These are phyloP conservation scores for Phyllostomus hastatus DNA, from an alignment of 2,113 vertebrate species.

Conservation along the genomic window DNA sequence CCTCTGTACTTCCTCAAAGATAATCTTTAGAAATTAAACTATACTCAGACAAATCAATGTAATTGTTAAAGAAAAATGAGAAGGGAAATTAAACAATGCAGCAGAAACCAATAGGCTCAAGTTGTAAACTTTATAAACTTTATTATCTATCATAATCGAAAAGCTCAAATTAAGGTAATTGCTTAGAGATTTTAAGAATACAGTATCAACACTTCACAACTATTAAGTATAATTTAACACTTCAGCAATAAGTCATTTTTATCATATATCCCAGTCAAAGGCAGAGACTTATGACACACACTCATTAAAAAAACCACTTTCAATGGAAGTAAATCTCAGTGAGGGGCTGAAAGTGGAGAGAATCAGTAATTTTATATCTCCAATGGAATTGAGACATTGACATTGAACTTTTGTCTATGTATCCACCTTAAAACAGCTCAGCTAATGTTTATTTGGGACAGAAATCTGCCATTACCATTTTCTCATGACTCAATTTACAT, in stretches of 20 bases:
- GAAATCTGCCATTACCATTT: not conserved
- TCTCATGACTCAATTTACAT: not conserved
- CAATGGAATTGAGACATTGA: not conserved
- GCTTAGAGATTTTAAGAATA: not conserved
- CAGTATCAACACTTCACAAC: not conserved
- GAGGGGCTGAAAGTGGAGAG: fast-evolving
- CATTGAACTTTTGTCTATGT: not conserved
- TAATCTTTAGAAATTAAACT: not conserved
- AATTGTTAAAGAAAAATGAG: not conserved
- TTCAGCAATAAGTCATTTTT: not conserved
- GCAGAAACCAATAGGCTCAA: not conserved
- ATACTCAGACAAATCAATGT: not conserved
- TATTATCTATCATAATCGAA: not conserved
- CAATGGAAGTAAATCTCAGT: not conserved
- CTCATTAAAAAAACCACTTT: not conserved
- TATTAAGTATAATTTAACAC: not conserved
- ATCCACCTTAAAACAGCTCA: not conserved
- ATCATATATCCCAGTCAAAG: not conserved
- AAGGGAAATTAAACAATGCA: not conserved
- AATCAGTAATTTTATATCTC: not conserved
- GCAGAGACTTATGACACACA: not conserved
- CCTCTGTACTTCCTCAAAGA: not conserved
- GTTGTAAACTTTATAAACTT: conserved; percentile 1
- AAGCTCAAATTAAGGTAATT: not conserved
- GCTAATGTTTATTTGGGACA: not conserved